Conservation (phyloP, 2,888 invertebrate genomes). For the Phymatocera aterrima region DNA sequence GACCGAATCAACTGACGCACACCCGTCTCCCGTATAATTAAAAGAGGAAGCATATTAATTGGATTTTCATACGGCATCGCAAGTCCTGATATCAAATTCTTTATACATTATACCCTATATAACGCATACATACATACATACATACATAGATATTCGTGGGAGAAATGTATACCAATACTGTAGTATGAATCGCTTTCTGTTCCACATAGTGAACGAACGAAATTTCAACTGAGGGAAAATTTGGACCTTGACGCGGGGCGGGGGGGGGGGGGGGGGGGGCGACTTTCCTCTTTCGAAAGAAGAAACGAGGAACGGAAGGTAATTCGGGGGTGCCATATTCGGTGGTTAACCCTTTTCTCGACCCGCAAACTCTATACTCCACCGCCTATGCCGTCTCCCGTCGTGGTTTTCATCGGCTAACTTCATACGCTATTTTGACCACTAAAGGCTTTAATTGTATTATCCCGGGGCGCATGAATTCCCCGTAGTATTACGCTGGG, state of each 20-base stretch:
- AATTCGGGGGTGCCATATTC: not conserved
- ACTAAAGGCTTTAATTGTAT: constrained; percentile 37
- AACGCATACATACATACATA: too few relatives aligned
- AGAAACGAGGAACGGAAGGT: constrained; percentile 25
- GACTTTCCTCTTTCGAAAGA: not conserved
- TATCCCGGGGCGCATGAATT: constrained; percentile 5
- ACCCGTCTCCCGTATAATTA: constrained; percentile 47
- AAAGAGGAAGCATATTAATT: constrained; percentile 51
- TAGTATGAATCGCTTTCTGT: not conserved
- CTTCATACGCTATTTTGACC: constrained; percentile 35
- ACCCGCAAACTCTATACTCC: not conserved
- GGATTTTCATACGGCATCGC: constrained; percentile 52
- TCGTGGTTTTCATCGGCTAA: constrained; percentile 41
- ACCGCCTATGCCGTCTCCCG: not conserved
- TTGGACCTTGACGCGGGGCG: not conserved
- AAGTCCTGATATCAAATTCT: constrained; percentile 55
- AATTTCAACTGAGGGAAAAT: not conserved
- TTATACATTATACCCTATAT: too few relatives aligned
- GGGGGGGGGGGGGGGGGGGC: not conserved
- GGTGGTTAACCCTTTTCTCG: constrained; percentile 36
- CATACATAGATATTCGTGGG: too few relatives aligned
- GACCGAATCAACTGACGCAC: not conserved
- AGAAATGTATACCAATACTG: too few relatives aligned
- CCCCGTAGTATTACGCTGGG: constrained; percentile 6
- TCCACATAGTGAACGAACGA: not conserved